Evolutionary conservation across 2,888 invertebrate species (phyloP), one percentile per base, ranked within the genome.

Genomic region (Xiphydria camelus): DNA sequence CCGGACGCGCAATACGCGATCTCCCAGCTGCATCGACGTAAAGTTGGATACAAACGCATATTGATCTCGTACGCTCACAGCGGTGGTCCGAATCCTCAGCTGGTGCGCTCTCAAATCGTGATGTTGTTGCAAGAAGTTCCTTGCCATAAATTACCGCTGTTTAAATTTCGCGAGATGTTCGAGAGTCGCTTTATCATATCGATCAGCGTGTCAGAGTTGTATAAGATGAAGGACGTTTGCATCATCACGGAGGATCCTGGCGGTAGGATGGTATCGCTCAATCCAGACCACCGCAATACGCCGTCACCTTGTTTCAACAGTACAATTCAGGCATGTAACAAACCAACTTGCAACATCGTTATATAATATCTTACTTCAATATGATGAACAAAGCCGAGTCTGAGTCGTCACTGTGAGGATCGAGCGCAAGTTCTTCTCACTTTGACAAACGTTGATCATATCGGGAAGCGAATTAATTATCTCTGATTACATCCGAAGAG

Each of bases 141-240:
- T 17, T 84, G 84, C 2, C 82, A 86, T 65, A 81, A 82, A 41
- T 78, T 94, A 57, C 91, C 92, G 0, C 77, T 94, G 0, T 86
- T 91, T 59, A 86, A 89, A 63, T 84, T 94, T 54, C 82, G 92
- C 36, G 90, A 93, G 68, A 81, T 91, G 47, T 89, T 89, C 70
- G 91, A 92, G 56, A 86, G 87, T 58, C 83, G 91, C 5, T 89
- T 86, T 66, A 86, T 89, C 72, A 85, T 87, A 51, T 86, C 88
- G 1, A 79, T 88, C 3, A 86, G 87, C 7, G 82, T 87, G 0
- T 85, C 86, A 0, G 88, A 88, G 53, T 78, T 89, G 33, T 83
- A 84, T 45, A 84, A 86, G 63, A 81, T 93, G 70, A 85, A 84
- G 56, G 92, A 93, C 62, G 84, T 89, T 0, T 88, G 90, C 59